Conservation (phyloP, 35 echinoderm and acorn worm species). For the Diadema setosum region DNA sequence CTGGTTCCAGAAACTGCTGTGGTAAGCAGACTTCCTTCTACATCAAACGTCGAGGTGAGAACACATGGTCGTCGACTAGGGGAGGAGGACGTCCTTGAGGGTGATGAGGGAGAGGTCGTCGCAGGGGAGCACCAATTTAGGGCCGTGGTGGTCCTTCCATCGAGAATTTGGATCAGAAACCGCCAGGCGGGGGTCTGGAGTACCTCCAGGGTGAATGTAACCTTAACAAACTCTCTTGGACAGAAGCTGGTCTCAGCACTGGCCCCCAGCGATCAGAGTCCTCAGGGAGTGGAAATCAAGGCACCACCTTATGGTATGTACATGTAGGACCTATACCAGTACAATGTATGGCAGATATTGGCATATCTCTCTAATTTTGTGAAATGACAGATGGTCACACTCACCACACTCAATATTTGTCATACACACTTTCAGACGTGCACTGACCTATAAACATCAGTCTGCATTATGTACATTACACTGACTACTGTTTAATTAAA, state of each 20-base stretch:
- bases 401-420: too few relatives aligned
- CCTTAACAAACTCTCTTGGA: not conserved
- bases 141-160: not conserved
- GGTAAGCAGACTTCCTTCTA: not conserved
- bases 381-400: too few relatives aligned
- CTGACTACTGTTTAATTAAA: too few relatives aligned
- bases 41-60: not conserved
- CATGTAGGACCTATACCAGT: too few relatives aligned
- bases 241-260: not conserved
- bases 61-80: not conserved
- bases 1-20: not conserved
- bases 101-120: not conserved
- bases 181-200: not conserved
- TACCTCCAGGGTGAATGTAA: not conserved
- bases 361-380: too few relatives aligned
- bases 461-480: too few relatives aligned
- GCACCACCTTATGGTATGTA: not conserved
- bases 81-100: not conserved
- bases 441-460: too few relatives aligned
- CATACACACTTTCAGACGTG: too few relatives aligned
- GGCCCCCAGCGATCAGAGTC: not conserved
- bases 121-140: not conserved
- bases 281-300: not conserved
- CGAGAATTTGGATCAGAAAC: slow-evolving; percentile 2
- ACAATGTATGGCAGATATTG: too few relatives aligned